Evolutionary conservation across 2,797 vertebrate genomes (phyloP).

Genomic region (Carcharodon carcharias): DNA sequence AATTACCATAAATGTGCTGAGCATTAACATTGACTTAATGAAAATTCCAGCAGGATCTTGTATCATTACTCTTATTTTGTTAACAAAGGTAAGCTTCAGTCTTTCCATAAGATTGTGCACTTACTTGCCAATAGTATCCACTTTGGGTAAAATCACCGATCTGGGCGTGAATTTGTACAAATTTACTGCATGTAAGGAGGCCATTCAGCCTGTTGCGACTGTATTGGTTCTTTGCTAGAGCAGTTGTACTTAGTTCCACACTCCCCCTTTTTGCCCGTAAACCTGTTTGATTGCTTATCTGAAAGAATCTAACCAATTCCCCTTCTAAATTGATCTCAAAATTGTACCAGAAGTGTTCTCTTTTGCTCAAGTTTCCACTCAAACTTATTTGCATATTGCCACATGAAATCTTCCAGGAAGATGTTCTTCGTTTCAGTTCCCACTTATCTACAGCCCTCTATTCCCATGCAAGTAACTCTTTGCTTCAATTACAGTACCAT

Average conservation of each 20-base stretch:
- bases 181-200: not conserved
- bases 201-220: not conserved
- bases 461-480: not conserved
- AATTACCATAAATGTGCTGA: not conserved
- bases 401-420: not conserved
- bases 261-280: not conserved
- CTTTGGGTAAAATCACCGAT: not conserved
- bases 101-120: too few relatives aligned
- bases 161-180: not conserved
- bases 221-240: not conserved
- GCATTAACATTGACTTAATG: not conserved
- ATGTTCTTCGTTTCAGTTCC: not conserved
- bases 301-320: not conserved
- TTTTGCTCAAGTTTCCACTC: not conserved
- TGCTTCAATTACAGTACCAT: not conserved
- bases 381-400: not conserved
- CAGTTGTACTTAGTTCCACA: not conserved
- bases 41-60: not conserved
- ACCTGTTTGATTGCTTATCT: not conserved
- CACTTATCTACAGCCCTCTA: not conserved
- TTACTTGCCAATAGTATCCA: not conserved
- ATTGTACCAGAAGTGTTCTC: not conserved
- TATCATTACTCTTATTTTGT: too few relatives aligned
- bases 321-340: not conserved
- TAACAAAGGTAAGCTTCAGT: too few relatives aligned